These are phyloP conservation scores for Brevipalpus yothersi DNA, from an alignment of 1,140 invertebrate genomes.

Conservation along the genomic window DNA sequence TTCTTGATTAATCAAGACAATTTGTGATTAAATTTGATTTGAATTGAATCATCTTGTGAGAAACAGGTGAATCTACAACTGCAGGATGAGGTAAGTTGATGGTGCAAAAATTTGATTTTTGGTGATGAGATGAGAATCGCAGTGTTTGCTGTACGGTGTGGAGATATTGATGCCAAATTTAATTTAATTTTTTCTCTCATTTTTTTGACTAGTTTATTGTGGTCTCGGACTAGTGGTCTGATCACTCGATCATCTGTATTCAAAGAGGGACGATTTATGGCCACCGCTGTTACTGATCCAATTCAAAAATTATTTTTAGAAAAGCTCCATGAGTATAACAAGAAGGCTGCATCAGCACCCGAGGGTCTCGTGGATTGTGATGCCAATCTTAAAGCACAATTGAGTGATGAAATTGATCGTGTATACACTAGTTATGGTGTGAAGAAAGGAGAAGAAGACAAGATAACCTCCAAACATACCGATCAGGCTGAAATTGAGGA, in stretches of 20 bases:
- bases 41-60: too few relatives aligned
- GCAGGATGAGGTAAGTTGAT: too few relatives aligned
- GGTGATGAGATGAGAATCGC: too few relatives aligned
- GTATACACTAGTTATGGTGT: not conserved
- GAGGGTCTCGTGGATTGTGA: constrained; percentile 5
- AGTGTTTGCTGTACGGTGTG: too few relatives aligned
- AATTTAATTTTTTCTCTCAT: not conserved
- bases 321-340: constrained; percentile 67
- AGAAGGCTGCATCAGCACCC: constrained; percentile 21
- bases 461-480: not conserved
- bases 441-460: constrained; percentile 1
- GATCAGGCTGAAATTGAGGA: not conserved
- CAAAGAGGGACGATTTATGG: not conserved
- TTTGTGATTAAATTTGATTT: too few relatives aligned
- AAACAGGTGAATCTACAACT: too few relatives aligned
- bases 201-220: not conserved
- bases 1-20: too few relatives aligned
- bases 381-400: not conserved
- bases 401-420: constrained; percentile 6
- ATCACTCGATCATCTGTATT: not conserved
- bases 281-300: constrained; percentile 37
- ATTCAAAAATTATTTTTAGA: constrained; percentile 81
- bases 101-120: too few relatives aligned
- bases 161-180: too few relatives aligned
- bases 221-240: not conserved